Evolutionary conservation across 2,797 vertebrate species (phyloP).

Genomic region (Paguma larvata): DNA sequence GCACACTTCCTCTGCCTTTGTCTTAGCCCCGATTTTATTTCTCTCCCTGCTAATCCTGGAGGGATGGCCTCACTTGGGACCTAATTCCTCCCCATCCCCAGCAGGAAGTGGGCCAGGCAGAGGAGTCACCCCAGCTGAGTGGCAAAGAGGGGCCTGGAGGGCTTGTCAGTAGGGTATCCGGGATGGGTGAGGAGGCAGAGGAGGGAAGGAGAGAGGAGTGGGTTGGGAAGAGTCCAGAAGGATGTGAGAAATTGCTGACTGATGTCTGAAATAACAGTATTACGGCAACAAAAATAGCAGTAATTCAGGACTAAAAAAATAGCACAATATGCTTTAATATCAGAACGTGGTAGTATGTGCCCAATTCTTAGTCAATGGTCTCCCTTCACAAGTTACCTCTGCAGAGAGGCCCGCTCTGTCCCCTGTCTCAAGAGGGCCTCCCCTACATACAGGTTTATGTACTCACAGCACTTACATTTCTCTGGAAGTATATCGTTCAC

Average conservation of each 20-base stretch:
- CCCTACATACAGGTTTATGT: not conserved
- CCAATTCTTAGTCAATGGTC: not conserved
- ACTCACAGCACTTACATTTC: not conserved
- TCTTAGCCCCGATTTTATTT: not conserved
- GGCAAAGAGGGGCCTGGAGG: not conserved
- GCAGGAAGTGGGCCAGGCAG: not conserved
- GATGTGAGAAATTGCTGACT: not conserved
- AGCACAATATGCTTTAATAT: not conserved
- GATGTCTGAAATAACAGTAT: not conserved
- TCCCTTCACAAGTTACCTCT: not conserved
- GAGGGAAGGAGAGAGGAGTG: not conserved
- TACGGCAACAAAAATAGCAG: not conserved
- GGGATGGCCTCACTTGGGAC: not conserved
- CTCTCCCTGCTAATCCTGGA: not conserved
- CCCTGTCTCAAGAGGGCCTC: not conserved
- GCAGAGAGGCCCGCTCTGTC: not conserved
- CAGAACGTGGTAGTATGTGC: not conserved
- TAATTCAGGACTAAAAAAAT: conserved; percentile 23
- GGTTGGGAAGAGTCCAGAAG: not conserved
- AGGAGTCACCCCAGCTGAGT: not conserved
- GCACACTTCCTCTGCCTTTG: not conserved
- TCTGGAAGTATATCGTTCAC: not conserved
- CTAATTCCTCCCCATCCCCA: not conserved
- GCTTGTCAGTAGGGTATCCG: not conserved
- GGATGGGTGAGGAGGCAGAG: not conserved